Evolutionary conservation across 30 jellyfish, hydroid and myxozoan species (phyloP).

Genomic region (Calvadosia cruxmelitensis): DNA sequence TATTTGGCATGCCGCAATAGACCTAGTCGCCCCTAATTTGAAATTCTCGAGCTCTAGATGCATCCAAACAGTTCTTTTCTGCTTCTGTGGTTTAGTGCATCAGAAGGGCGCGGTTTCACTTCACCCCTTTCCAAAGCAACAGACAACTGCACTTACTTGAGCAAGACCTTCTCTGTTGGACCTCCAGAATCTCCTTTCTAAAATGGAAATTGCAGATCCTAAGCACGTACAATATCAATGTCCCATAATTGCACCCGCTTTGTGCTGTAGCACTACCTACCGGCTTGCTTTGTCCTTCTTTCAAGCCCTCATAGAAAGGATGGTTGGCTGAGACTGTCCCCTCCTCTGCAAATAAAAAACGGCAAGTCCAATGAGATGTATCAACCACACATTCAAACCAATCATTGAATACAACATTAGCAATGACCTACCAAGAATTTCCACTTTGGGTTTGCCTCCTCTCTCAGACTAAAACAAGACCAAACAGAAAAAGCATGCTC

Average conservation of each 20-base stretch:
- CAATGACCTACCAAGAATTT: constrained; percentile 12
- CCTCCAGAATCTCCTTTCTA: constrained; percentile 16
- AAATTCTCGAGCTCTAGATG: too few relatives aligned
- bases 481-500: too few relatives aligned
- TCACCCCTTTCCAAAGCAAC: too few relatives aligned
- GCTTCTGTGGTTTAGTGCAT: too few relatives aligned
- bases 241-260: too few relatives aligned
- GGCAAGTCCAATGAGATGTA: background rate
- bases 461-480: constrained; percentile 37
- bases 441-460: background rate
- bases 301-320: constrained; percentile 34
- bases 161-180: constrained; percentile 26
- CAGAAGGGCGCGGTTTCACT: too few relatives aligned
- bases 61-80: too few relatives aligned
- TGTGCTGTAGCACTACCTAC: background rate
- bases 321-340: constrained; percentile 53
- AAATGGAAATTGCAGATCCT: too few relatives aligned
- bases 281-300: constrained; percentile 48
- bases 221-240: background rate
- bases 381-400: too few relatives aligned
- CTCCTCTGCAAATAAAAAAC: constrained; percentile 34
- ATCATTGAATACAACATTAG: too few relatives aligned
- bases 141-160: constrained; percentile 48
- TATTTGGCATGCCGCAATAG: too few relatives aligned
- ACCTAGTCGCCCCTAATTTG: too few relatives aligned